Evolutionary conservation across 2,113 vertebrate species (phyloP), one percentile per base, ranked within the genome.

Genomic region (Misgurnus mizolepis): DNA sequence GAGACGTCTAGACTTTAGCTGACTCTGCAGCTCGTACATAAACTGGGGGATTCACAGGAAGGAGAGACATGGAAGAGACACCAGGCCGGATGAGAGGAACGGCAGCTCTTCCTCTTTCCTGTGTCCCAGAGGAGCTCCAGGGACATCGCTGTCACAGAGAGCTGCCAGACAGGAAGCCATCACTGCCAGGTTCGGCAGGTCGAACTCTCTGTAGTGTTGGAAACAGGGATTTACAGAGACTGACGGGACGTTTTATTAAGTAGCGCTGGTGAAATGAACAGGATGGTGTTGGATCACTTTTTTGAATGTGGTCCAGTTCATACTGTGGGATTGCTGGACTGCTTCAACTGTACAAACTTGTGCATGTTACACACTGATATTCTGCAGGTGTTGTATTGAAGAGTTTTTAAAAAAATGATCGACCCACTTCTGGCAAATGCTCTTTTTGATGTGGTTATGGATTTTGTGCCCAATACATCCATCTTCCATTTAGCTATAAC

Each of bases 81-180:
- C 64, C 68, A 43, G 78, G 39, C 78, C 80, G 84, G 86, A 85
- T 82, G 72, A 66, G 78, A 82, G 60, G 78, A 71, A 60, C 58
- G 56, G 49, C 77, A 66, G 34, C 68, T 78, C 64, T 85, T 86
- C 86, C 86, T 79, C 64, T 84, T 60, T 72, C 49, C 45, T 70
- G 40, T 61, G 4, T 70, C 67, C 53, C 64, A 61, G 68, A 10
- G 60, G 70, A 67, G 10, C 50, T 62, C 7, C 72, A 65, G 74
- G 76, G 76, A 74, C 50, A 65, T 82, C 61, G 61, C 68, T 84
- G 84, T 87, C 84, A 80, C 62, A 47, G 68, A 43, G 74, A 80
- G 64, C 39, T 65, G 64, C 66, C 82, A 80, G 69, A 79, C 76
- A 84, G 84, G 80, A 84, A 86, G 65, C 64, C 65, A 69, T 85